Evolutionary conservation across 2,797 vertebrate genomes (phyloP), one percentile per base, ranked within the genome.

Genomic region (Gastrophryne carolinensis): DNA sequence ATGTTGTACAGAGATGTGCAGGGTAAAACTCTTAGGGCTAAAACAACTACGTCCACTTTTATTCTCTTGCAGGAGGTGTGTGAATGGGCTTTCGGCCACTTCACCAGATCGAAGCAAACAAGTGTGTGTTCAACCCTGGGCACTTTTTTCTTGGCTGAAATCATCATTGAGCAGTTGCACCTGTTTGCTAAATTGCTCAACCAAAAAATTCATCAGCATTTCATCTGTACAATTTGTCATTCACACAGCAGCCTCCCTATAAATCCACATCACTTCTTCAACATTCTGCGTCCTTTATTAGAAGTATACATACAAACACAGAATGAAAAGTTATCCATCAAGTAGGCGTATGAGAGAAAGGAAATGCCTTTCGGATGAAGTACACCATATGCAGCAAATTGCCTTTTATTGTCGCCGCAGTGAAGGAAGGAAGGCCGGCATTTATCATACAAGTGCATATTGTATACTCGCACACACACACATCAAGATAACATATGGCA

Each of bases 351-450:
- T 27, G 54, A 62, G 21, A 41, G 50, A 61, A 35, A 34, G 74
- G 66, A 76, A 77, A 77, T 70, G 35, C 74, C 66, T 64, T 70
- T 77, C 21, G 27, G 41, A 63, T 77, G 49, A 77, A 35, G 57
- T 49, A 54, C 47, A 70, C 58, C 23, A 71, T 64, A 57, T 54
- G 15, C 35, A 69, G 32, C 21, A 54, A 50, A 62, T 39, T 23
- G 57, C 10, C 27, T 37, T 49, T 27, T 19, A 54, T 35, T 64
- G 58, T 63, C 58, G 56, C 11, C 54, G 50, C 29, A 27, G 27
- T 64, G n/a, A 30, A 70, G 73, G 56, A 77, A 77, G 74, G 74
- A 71, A 77, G 49, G 58, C 27, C 32, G 54, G 44, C 13, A 71
- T 77, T 57, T 54, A 64, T 77, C 64, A 76, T 56, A 53, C 19